Evolutionary conservation across 2,113 vertebrate genomes (phyloP).

Genomic region (Nymphicus hollandicus): DNA sequence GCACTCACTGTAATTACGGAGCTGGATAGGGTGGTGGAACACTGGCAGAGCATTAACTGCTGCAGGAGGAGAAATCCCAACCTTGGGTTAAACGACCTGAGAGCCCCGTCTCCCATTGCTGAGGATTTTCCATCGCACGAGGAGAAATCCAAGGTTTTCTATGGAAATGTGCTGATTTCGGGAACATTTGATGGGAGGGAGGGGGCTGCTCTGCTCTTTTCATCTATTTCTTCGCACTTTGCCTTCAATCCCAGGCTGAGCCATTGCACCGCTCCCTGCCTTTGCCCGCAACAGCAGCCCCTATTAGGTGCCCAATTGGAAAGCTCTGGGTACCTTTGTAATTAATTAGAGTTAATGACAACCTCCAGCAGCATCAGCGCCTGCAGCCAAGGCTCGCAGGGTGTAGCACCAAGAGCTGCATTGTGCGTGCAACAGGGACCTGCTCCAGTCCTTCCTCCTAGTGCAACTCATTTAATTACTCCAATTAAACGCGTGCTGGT

Average conservation of each 20-base stretch:
- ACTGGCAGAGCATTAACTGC: not conserved
- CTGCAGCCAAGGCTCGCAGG: not conserved
- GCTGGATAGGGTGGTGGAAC: not conserved
- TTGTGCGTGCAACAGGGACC: not conserved
- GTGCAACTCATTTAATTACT: not conserved
- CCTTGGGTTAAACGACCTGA: not conserved
- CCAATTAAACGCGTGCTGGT: not conserved
- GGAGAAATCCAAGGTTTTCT: not conserved
- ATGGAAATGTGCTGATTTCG: not conserved
- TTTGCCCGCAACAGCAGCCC: not conserved
- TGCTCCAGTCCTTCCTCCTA: not conserved
- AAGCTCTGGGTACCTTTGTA: not conserved
- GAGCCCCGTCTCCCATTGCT: not conserved
- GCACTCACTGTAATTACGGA: not conserved
- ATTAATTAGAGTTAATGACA: constrained; percentile 3
- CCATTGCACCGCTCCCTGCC: not conserved
- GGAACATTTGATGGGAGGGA: not conserved
- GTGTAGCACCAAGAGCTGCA: not conserved
- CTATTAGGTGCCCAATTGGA: not conserved
- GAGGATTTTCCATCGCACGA: not conserved
- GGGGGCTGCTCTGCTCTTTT: not conserved
- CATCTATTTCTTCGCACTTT: not conserved
- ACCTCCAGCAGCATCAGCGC: not conserved
- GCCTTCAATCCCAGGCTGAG: not conserved
- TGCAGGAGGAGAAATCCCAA: not conserved